Percentiles rank a stretch among this genome's conserved stretches.
These are phyloP conservation scores for Lynx canadensis DNA, from an alignment of 2,113 vertebrate genomes.

Conservation along the genomic window DNA sequence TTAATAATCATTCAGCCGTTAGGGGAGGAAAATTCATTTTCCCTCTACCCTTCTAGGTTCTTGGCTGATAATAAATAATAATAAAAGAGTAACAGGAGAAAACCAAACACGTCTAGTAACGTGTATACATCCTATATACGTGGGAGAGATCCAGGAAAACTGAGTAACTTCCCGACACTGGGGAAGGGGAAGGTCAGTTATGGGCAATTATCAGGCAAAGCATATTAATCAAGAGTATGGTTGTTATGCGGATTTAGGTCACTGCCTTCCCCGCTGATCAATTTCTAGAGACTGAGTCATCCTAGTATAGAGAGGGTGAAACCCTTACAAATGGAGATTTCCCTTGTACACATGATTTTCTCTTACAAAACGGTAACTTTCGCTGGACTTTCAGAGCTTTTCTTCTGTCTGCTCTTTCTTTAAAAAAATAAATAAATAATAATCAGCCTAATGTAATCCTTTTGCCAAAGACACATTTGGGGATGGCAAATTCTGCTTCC, in stretches of 20 bases:
- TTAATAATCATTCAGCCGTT: not conserved
- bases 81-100: conserved; percentile 1
- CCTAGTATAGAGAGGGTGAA: not conserved
- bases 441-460: not conserved
- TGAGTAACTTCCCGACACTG: not conserved
- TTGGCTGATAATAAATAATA: not conserved
- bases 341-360: not conserved
- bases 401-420: not conserved
- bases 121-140: not conserved
- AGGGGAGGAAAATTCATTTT: not conserved
- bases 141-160: not conserved
- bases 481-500: not conserved
- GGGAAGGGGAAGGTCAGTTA: not conserved
- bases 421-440: not conserved
- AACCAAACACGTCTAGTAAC: not conserved
- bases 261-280: not conserved
- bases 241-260: not conserved
- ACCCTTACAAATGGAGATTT: not conserved
- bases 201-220: not conserved
- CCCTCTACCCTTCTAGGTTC: not conserved
- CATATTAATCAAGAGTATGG: not conserved
- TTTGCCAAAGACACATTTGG: not conserved
- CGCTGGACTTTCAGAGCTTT: not conserved
- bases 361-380: not conserved
- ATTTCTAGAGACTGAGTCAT: not conserved